A percentile compares a stretch with the other conserved stretches of the same genome.
Evolutionary conservation across 2,113 vertebrate genomes (phyloP).

Genomic region (Xiphophorus maculatus): DNA sequence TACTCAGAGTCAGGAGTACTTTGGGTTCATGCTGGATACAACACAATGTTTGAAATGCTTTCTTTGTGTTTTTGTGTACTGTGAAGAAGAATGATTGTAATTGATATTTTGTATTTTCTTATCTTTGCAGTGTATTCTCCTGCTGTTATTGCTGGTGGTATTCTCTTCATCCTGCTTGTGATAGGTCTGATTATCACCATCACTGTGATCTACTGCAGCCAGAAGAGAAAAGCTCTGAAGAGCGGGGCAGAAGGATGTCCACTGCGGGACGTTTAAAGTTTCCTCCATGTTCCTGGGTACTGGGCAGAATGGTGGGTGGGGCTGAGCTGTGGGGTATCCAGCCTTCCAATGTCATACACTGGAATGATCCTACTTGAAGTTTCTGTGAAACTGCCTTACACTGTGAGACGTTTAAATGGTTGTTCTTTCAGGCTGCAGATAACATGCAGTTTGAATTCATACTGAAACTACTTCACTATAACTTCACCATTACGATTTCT

Average conservation of each 20-base stretch:
- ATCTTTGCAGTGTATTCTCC: slow-evolving; percentile 74
- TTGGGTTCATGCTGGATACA: no score
- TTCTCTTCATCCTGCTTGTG: slow-evolving; percentile 70
- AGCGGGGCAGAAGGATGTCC: slow-evolving; percentile 69
- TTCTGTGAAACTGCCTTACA: slow-evolving; percentile 83
- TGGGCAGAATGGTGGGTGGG: no score
- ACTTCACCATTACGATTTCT: neutral
- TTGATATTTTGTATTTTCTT: neutral
- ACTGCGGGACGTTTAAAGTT: neutral
- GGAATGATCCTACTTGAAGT: slow-evolving; percentile 46
- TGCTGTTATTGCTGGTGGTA: slow-evolving; percentile 73
- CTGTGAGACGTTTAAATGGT: slow-evolving; percentile 1
- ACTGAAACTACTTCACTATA: neutral
- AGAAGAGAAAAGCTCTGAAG: slow-evolving; percentile 48
- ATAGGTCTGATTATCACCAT: slow-evolving; percentile 68
- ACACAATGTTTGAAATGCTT: no score
- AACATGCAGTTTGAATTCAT: neutral
- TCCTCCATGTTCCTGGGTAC: no score
- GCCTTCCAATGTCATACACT: no score
- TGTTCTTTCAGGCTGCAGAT: slow-evolving; percentile 13
- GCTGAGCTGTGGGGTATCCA: no score
- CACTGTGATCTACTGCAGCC: slow-evolving; percentile 78
- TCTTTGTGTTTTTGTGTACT: no score
- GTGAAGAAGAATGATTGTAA: no score
- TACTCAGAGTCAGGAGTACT: no score